Evolutionary conservation across 1,140 invertebrate species (phyloP).

Genomic region (Tetramorium alpestre): DNA sequence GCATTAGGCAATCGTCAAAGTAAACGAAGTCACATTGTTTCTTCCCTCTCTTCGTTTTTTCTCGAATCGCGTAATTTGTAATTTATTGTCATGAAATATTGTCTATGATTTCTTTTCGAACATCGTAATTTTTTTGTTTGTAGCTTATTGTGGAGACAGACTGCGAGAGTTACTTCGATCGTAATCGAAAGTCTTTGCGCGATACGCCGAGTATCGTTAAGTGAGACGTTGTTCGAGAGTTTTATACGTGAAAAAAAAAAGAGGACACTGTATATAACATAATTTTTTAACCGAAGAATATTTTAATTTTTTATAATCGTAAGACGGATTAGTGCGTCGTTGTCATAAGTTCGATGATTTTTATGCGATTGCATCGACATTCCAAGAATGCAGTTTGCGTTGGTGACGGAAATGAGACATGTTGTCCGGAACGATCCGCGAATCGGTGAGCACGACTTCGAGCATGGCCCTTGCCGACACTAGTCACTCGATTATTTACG

Average conservation of each 20-base stretch:
- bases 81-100: constrained; percentile 33
- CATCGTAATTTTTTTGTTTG: constrained; percentile 60
- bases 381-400: constrained; percentile 62
- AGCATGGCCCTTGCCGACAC: constrained; percentile 49
- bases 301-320: constrained; percentile 61
- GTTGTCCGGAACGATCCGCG: constrained; percentile 28
- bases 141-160: constrained; percentile 50
- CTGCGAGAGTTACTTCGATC: constrained; percentile 42
- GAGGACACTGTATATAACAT: constrained; percentile 62
- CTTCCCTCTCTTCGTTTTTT: constrained; percentile 42
- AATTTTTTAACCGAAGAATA: constrained; percentile 64
- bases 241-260: constrained; percentile 66
- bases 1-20: constrained; percentile 63
- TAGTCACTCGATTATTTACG: constrained; percentile 68
- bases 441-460: constrained; percentile 26
- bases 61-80: constrained; percentile 43
- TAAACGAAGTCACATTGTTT: constrained; percentile 46
- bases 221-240: constrained; percentile 59
- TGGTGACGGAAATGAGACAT: background rate
- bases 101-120: constrained; percentile 10
- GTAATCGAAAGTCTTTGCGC: constrained; percentile 55
- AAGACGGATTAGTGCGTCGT: constrained; percentile 37
- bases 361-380: constrained; percentile 63
- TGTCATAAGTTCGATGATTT: constrained; percentile 52
- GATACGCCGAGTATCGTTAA: constrained; percentile 52